A percentile compares a stretch with the other conserved stretches of the same genome.
These are phyloP conservation scores for Hycleus phaleratus DNA, from an alignment of 1,140 invertebrate species.

Conservation along the genomic window DNA sequence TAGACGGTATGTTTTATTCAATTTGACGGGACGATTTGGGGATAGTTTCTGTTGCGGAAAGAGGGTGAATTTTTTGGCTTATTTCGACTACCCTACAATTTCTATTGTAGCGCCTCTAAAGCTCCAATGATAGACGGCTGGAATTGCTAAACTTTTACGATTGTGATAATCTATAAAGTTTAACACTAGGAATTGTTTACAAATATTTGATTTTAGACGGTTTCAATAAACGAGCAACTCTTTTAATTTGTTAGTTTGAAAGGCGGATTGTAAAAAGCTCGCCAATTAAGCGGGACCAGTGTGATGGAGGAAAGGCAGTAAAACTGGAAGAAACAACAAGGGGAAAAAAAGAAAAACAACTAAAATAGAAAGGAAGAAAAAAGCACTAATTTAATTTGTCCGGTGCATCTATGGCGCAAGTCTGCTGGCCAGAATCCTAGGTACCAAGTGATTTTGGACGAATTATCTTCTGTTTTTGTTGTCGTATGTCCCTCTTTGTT, in stretches of 20 bases:
- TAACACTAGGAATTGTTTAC: not conserved
- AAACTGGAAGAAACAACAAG: too few relatives aligned
- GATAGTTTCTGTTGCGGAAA: not conserved
- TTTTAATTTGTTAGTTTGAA: not conserved
- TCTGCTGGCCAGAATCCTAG: not conserved
- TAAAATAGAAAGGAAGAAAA: not conserved
- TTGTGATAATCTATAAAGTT: not conserved
- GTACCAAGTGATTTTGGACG: slow-evolving; percentile 13
- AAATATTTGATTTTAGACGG: not conserved
- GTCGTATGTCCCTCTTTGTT: slow-evolving; percentile 11
- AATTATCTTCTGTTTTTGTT: slow-evolving; percentile 15
- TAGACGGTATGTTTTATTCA: slow-evolving; percentile 17
- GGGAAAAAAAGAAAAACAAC: not conserved
- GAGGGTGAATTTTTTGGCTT: slow-evolving; percentile 7
- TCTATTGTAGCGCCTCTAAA: not conserved
- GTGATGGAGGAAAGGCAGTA: too few relatives aligned
- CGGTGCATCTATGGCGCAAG: slow-evolving; percentile 4
- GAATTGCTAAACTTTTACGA: too few relatives aligned
- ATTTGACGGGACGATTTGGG: slow-evolving; percentile 6
- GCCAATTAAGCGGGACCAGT: slow-evolving; percentile 1
- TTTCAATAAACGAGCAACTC: not conserved
- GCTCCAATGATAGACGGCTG: not conserved
- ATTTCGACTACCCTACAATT: slow-evolving; percentile 10
- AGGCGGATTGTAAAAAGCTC: slow-evolving; percentile 1
- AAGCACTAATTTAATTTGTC: slow-evolving; percentile 8